Evolutionary conservation across 2,113 vertebrate genomes (phyloP).

Genomic region (Procapra przewalskii): DNA sequence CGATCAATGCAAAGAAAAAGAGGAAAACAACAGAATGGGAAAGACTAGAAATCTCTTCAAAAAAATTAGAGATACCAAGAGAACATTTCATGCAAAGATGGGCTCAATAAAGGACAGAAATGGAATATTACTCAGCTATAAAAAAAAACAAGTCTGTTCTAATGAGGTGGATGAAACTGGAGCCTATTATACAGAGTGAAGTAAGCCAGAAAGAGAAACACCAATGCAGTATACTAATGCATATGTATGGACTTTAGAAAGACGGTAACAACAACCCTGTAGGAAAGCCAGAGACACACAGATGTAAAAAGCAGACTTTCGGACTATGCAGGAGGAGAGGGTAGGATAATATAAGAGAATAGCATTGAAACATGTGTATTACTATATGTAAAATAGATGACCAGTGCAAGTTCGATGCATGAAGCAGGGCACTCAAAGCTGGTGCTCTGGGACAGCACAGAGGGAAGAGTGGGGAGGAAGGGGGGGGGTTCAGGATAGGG

Average conservation of each 20-base stretch:
- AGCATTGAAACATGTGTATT: background rate
- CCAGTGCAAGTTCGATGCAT: background rate
- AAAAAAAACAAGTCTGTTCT: background rate
- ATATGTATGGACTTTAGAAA: background rate
- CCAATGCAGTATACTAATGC: background rate
- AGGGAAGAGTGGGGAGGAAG: background rate
- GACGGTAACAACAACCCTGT: background rate
- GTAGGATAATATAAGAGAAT: background rate
- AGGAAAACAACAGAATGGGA: too few species aligned
- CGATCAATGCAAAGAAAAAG: too few species aligned
- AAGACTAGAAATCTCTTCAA: too few species aligned
- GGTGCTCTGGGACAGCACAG: background rate
- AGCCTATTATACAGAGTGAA: background rate
- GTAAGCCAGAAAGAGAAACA: background rate
- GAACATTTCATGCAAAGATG: too few species aligned
- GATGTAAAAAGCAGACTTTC: background rate
- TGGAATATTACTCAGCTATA: background rate
- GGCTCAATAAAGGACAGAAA: too few species aligned
- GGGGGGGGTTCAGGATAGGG: background rate
- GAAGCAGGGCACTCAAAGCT: background rate
- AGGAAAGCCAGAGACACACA: background rate
- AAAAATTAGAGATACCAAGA: too few species aligned
- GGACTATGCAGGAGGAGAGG: background rate
- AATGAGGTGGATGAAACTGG: background rate
- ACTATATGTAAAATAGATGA: background rate